Conservation (phyloP, 2,113 vertebrate genomes). For the Pongo abelii region DNA sequence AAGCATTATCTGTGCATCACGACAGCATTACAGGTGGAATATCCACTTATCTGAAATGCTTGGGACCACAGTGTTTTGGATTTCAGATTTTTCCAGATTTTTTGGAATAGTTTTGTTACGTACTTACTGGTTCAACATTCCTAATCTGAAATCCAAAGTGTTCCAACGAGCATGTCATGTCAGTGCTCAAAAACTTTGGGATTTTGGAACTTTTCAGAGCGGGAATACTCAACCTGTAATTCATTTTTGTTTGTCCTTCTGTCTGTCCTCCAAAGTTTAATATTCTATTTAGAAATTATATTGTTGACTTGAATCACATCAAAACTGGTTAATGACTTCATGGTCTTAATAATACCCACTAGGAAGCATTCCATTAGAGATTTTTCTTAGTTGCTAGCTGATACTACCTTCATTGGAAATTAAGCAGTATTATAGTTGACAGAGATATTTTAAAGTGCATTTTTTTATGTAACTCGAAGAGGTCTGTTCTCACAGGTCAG, state of each 20-base stretch:
- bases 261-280: background rate
- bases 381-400: background rate
- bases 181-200: background rate
- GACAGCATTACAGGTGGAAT: background rate
- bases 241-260: constrained; percentile 17
- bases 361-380: background rate
- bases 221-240: background rate
- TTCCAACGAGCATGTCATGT: background rate
- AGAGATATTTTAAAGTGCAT: background rate
- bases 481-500: background rate
- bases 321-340: background rate
- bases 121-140: background rate
- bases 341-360: background rate
- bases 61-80: background rate
- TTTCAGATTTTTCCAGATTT: background rate
- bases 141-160: background rate
- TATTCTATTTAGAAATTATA: constrained; percentile 10
- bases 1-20: background rate
- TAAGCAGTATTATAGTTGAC: background rate
- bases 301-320: background rate
- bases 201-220: background rate
- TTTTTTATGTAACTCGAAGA: constrained; percentile 39
- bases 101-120: background rate
- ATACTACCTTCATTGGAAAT: background rate
- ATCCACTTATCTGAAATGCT: background rate